Conservation (phyloP, 2,113 vertebrate species). For the Neodon shergylaensis region DNA sequence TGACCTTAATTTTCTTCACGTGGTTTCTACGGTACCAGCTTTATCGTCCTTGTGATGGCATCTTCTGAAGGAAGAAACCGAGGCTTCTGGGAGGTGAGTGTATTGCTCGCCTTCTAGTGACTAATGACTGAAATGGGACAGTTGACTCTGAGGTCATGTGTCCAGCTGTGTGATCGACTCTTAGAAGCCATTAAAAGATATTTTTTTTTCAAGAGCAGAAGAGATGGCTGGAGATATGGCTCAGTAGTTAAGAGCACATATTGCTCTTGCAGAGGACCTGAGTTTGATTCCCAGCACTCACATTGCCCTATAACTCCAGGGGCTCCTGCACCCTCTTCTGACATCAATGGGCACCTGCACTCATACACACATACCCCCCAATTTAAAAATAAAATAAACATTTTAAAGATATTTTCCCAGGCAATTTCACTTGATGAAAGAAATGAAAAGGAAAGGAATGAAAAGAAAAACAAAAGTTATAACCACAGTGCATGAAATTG, state of each 20-base stretch:
- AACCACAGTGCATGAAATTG: neutral
- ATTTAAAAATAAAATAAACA: neutral
- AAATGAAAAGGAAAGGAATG: neutral
- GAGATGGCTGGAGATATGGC: neutral
- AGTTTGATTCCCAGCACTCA: neutral
- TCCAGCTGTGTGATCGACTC: constrained; percentile 14
- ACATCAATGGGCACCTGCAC: neutral
- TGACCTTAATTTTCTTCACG: constrained; percentile 18
- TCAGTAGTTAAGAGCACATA: neutral
- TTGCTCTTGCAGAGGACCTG: neutral
- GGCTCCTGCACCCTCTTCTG: neutral
- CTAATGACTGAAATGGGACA: neutral
- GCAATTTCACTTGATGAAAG: constrained; percentile 31
- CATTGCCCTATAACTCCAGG: neutral
- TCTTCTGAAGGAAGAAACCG: neutral
- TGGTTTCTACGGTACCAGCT: neutral
- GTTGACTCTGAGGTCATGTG: neutral
- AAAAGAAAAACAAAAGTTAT: neutral
- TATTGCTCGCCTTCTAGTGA: neutral
- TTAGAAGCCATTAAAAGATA: constrained; percentile 45
- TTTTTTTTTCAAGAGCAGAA: neutral
- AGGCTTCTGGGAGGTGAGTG: neutral
- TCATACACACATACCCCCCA: neutral
- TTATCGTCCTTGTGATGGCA: neutral
- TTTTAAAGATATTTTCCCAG: neutral